Evolutionary conservation across 2,113 vertebrate genomes (phyloP).

Genomic region (Willisornis vidua): DNA sequence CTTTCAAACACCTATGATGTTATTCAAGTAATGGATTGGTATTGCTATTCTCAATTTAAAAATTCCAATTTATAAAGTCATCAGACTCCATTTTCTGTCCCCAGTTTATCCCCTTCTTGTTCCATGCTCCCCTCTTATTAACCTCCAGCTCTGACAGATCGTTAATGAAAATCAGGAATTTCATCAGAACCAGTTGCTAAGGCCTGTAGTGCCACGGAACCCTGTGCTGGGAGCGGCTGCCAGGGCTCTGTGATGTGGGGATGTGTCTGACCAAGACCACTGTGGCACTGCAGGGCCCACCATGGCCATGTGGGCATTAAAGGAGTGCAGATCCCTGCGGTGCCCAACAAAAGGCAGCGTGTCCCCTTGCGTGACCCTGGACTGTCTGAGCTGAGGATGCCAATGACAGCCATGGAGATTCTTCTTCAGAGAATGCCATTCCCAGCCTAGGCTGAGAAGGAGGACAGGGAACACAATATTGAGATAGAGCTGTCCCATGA

Average conservation of each 20-base stretch:
- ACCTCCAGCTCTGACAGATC: neutral
- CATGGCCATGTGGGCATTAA: too few species aligned
- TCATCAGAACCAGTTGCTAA: neutral
- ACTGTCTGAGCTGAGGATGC: neutral
- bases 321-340: neutral
- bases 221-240: accelerated
- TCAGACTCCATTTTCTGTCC: neutral
- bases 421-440: neutral
- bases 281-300: too few species aligned
- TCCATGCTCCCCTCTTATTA: neutral
- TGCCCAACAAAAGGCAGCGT: neutral
- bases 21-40: slow-evolving; percentile 22
- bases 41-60: neutral
- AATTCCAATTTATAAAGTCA: neutral
- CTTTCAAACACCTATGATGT: slow-evolving; percentile 3
- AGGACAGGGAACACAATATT: neutral
- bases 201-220: neutral
- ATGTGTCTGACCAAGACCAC: neutral
- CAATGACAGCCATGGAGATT: neutral
- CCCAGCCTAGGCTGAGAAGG: neutral
- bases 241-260: neutral
- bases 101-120: neutral
- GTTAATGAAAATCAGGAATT: neutral
- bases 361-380: neutral
- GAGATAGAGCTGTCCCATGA: neutral